Base-by-base conservation (phyloP, 2,113 vertebrate species). In the Corythoichthys intestinalis region DNA sequence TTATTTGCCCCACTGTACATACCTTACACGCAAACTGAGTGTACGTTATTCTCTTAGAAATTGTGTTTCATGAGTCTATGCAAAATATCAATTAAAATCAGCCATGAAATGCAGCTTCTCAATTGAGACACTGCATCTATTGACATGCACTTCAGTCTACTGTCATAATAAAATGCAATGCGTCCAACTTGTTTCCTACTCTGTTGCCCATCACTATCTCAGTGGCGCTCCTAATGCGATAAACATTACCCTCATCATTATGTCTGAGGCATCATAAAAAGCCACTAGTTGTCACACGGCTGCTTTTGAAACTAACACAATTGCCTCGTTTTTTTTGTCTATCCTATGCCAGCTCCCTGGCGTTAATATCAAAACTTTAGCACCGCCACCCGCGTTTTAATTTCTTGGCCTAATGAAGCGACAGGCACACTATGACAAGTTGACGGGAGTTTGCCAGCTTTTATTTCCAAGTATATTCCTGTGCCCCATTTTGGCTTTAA, bases 341-440 rank as follows among this genome's bases (percentile, higher is more conserved):
- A 54, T 78, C 63, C 70, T 74, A 49, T 70, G 67, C 65, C 65
- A 57, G 65, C 74, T 78, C 76, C 75, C 60, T 50, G 28, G 15
- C 71, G 69, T 82, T 61, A 37, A 65, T 67, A 66, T 41, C 6
- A 75, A 70, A 79, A 71, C 71, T 61, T 14, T n/a, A 66, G 34
- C 50, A 78, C 44, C 70, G 70, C 75, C 37, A 6, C 85, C 38
- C 77, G 72, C 84, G 83, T 92, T 91, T 92, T 90, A 91, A 93
- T 91, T 92, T 92, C 88, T 91, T 89, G 89, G 90, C 84, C 88
- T 91, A 92, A 91, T 92, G 91, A 92, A 90, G 88, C 89, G 63
- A 71, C 74, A 54, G 71, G 74, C 74, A 73, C 76, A 72, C 74
- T 67, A 71, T 58, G 64, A 66, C 76, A 84, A 83, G 73, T 81